phyloP scores from a whole-genome alignment of 2,797 vertebrate genomes.

The Phrynocephalus vlangalii region DNA sequence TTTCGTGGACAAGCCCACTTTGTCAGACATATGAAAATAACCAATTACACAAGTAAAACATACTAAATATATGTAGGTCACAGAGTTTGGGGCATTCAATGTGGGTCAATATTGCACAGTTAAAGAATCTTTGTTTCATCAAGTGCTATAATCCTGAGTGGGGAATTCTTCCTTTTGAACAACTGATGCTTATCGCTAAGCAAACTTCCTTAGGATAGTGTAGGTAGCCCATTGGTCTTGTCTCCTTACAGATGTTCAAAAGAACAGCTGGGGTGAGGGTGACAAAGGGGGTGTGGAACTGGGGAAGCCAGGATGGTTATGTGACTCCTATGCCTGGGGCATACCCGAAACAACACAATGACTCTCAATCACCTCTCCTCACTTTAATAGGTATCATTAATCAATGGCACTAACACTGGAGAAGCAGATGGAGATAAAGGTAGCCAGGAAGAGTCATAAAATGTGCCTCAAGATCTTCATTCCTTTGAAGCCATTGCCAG shows the following conservation, averaged over 20 bases:
- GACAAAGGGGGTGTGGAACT: background rate
- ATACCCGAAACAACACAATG: slow-evolving; percentile 36
- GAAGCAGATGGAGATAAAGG: slow-evolving; percentile 62
- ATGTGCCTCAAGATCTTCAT: slow-evolving; percentile 44
- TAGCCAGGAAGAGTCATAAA: slow-evolving; percentile 46
- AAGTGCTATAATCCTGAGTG: background rate
- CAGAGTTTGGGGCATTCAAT: too few relatives aligned
- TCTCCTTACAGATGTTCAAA: background rate
- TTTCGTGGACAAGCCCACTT: too few relatives aligned
- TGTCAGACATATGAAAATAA: too few relatives aligned
- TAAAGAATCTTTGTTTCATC: background rate
- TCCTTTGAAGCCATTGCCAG: slow-evolving; percentile 57
- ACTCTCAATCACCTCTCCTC: background rate
- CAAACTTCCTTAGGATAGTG: background rate
- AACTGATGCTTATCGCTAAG: background rate
- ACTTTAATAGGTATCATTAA: slow-evolving; percentile 22
- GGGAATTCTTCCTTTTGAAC: background rate
- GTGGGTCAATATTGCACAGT: background rate
- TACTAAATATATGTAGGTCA: too few relatives aligned
- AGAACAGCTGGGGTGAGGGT: background rate
- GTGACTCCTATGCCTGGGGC: slow-evolving; percentile 23
- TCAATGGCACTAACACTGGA: slow-evolving; percentile 34
- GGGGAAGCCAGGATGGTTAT: background rate
- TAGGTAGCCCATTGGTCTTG: background rate
- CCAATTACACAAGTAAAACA: too few relatives aligned